phyloP scores from a whole-genome alignment of 2,888 invertebrate genomes.

The Polyommatus icarus region DNA sequence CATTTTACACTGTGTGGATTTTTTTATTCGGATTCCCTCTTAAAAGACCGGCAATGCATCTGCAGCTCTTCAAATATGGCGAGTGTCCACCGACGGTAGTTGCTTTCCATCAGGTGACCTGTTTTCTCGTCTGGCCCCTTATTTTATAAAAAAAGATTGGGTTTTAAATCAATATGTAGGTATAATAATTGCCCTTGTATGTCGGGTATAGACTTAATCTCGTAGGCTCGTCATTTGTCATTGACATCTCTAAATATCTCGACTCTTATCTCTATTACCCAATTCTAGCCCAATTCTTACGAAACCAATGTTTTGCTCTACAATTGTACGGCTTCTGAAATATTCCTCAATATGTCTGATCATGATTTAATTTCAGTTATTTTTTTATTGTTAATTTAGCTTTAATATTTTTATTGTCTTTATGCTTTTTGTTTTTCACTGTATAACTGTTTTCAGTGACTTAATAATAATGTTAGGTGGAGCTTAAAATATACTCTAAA shows the following conservation, averaged over 20 bases:
- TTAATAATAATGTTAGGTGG: neutral
- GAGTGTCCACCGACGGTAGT: too few relatives aligned
- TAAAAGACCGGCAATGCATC: too few relatives aligned
- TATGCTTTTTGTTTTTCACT: too few relatives aligned
- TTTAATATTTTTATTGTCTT: too few relatives aligned
- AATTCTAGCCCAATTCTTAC: neutral
- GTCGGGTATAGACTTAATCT: neutral
- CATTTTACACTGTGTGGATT: neutral
- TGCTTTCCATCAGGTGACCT: too few relatives aligned
- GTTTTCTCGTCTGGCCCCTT: too few relatives aligned
- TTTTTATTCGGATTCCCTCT: too few relatives aligned
- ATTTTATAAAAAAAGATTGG: too few relatives aligned
- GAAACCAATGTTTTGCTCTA: neutral
- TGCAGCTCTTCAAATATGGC: too few relatives aligned
- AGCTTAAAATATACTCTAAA: too few relatives aligned
- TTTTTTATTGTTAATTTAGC: neutral
- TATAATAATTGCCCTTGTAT: neutral
- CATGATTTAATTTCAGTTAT: neutral
- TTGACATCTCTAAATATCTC: neutral
- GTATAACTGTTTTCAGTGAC: too few relatives aligned
- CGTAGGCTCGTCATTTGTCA: neutral
- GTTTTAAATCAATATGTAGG: neutral
- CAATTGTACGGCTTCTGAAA: neutral
- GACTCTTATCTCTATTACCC: neutral
- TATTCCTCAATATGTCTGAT: neutral